phyloP scores from a whole-genome alignment of 2,888 invertebrate genomes.

The Neocrepidodera transversa region DNA sequence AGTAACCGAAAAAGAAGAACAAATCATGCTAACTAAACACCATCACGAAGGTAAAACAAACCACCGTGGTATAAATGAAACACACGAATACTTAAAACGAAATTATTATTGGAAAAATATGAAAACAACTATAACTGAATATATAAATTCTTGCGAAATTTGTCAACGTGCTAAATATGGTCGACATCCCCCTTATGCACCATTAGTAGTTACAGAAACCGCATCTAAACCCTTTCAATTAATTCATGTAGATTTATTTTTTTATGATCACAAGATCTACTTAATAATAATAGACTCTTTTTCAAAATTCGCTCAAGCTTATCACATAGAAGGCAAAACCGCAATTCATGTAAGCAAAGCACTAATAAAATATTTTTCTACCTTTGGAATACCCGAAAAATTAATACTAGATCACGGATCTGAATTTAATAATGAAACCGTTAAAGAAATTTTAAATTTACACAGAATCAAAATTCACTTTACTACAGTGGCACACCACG shows the following conservation, averaged over 20 bases:
- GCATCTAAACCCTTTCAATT: slow-evolving; percentile 2
- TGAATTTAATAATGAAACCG: slow-evolving; percentile 28
- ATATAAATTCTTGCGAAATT: slow-evolving; percentile 1
- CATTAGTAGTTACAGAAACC: slow-evolving; percentile 1
- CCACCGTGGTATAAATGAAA: slow-evolving; percentile 16
- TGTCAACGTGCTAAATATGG: slow-evolving; percentile 15
- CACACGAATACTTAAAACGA: slow-evolving; percentile 8
- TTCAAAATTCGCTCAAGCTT: too few species aligned
- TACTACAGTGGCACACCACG: slow-evolving; percentile 17
- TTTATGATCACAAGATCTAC: neutral
- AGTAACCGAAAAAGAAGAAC: slow-evolving; percentile 3
- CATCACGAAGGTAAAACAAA: slow-evolving; percentile 7
- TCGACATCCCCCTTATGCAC: slow-evolving; percentile 9
- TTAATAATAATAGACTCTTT: neutral
- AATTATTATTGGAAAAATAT: slow-evolving; percentile 24
- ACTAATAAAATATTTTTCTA: too few species aligned
- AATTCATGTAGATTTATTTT: neutral
- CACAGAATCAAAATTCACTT: slow-evolving; percentile 32
- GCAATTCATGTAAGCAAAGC: too few species aligned
- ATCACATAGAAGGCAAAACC: too few species aligned
- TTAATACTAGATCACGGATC: slow-evolving; percentile 18
- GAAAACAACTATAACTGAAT: slow-evolving; percentile 14
- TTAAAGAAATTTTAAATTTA: slow-evolving; percentile 21
- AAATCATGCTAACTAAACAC: slow-evolving; percentile 8
- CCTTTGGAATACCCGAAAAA: too few species aligned